phyloP scores from a whole-genome alignment of 2,888 invertebrate genomes.

The Microplitis manilae region DNA sequence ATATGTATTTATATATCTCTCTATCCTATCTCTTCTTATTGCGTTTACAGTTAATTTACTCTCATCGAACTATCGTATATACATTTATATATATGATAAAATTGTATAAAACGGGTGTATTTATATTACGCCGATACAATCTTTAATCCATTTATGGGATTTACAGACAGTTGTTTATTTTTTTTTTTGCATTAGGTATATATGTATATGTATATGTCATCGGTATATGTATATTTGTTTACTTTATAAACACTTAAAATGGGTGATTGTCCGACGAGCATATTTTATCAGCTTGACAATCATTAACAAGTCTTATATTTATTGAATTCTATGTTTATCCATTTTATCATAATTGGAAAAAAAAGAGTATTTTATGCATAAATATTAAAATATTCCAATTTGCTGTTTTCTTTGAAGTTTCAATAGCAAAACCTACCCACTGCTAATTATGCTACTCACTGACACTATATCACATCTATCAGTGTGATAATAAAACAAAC shows the following conservation, averaged over 20 bases:
- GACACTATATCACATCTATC: not conserved
- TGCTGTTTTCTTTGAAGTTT: not conserved
- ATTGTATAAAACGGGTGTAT: not conserved
- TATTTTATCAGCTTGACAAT: not conserved
- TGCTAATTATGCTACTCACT: not conserved
- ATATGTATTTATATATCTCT: slow-evolving; percentile 4
- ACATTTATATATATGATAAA: not conserved
- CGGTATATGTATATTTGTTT: not conserved
- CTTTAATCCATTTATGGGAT: not conserved
- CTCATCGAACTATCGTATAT: not conserved
- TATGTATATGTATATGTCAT: not conserved
- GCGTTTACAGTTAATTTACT: not conserved
- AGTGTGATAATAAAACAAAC: slow-evolving; percentile 1
- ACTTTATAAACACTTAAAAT: not conserved
- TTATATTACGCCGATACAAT: not conserved
- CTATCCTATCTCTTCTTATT: not conserved
- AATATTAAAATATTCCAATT: too few species aligned
- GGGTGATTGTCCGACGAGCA: not conserved
- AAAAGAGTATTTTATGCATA: too few species aligned
- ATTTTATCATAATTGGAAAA: too few species aligned
- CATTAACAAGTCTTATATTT: not conserved
- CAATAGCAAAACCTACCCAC: not conserved
- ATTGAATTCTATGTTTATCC: too few species aligned
- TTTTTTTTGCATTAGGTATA: not conserved
- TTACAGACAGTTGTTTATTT: not conserved